Percentiles rank a stretch among this genome's conserved stretches.
Evolutionary conservation across 2,888 invertebrate species (phyloP).

Genomic region (Thumatha senex): DNA sequence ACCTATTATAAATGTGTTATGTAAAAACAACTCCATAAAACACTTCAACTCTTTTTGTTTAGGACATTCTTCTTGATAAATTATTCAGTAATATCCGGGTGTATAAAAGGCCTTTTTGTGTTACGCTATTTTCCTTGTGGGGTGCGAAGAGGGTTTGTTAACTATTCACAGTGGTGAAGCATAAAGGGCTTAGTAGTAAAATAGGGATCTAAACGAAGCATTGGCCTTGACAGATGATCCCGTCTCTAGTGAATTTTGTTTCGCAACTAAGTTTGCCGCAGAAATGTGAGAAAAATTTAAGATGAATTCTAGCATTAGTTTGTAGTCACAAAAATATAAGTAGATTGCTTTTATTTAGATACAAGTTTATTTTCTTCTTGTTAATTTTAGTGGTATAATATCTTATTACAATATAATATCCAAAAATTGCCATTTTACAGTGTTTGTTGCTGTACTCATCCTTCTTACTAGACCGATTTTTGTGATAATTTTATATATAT

Average conservation of each 20-base stretch:
- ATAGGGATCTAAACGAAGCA: conserved; percentile 43
- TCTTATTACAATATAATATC: too few species aligned
- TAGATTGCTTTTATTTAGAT: too few species aligned
- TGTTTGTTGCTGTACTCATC: too few species aligned
- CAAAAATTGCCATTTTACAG: too few species aligned
- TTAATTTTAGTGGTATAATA: too few species aligned
- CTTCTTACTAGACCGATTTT: too few species aligned
- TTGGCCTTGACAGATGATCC: conserved; percentile 46
- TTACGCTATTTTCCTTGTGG: conserved; percentile 53
- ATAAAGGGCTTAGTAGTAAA: conserved; percentile 52
- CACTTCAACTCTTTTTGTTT: conserved; percentile 50
- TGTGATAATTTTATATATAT: too few species aligned
- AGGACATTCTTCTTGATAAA: conserved; percentile 58
- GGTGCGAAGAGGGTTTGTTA: conserved; percentile 45
- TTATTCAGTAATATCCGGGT: conserved; percentile 60
- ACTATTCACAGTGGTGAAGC: conserved; percentile 42
- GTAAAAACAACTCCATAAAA: conserved; percentile 43
- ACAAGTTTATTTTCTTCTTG: too few species aligned
- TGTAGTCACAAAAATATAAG: too few species aligned
- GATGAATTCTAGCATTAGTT: conserved; percentile 15
- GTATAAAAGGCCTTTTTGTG: conserved; percentile 57
- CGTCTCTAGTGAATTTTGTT: conserved; percentile 23
- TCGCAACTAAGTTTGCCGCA: conserved; percentile 22
- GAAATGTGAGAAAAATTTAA: conserved; percentile 35
- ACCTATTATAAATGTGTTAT: conserved; percentile 35